Percentiles rank a stretch among this genome's conserved stretches.
Conservation (phyloP, 1,140 invertebrate species). For the Chironomus striatipennis region DNA sequence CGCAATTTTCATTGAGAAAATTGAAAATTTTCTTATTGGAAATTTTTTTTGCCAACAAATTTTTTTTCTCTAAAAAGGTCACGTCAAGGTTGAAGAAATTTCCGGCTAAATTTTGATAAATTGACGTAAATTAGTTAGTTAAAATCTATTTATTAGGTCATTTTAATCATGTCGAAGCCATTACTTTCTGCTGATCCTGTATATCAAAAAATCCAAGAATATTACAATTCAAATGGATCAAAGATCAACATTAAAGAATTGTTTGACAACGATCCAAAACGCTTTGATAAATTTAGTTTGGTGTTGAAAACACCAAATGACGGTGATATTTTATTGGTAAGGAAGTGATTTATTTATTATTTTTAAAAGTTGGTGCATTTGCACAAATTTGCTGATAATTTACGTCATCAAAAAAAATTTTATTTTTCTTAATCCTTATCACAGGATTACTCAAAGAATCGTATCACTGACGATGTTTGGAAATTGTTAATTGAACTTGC, state of each 20-base stretch:
- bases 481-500: slow-evolving; percentile 73
- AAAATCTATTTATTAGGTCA: not conserved
- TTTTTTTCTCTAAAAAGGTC: not conserved
- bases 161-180: slow-evolving; percentile 27
- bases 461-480: slow-evolving; percentile 71
- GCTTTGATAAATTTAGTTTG: slow-evolving; percentile 73
- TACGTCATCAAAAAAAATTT: not conserved
- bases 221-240: slow-evolving; percentile 54
- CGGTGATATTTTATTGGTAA: slow-evolving; percentile 65
- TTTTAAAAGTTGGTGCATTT: not conserved
- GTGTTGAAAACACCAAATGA: slow-evolving; percentile 66
- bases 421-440: slow-evolving; percentile 35
- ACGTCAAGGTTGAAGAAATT: slow-evolving; percentile 12
- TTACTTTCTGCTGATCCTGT: slow-evolving; percentile 53
- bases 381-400: not conserved
- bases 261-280: slow-evolving; percentile 62
- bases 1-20: too few species aligned
- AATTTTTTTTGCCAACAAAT: not conserved
- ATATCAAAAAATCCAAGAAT: slow-evolving; percentile 63
- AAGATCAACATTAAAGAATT: slow-evolving; percentile 69
- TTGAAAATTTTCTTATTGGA: too few species aligned
- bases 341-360: not conserved
- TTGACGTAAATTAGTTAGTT: not conserved
- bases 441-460: slow-evolving; percentile 92
- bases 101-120: not conserved